A percentile compares a stretch with the other conserved stretches of the same genome.
Conservation (phyloP, 2,888 invertebrate genomes). For the Cynaeus angustus region DNA sequence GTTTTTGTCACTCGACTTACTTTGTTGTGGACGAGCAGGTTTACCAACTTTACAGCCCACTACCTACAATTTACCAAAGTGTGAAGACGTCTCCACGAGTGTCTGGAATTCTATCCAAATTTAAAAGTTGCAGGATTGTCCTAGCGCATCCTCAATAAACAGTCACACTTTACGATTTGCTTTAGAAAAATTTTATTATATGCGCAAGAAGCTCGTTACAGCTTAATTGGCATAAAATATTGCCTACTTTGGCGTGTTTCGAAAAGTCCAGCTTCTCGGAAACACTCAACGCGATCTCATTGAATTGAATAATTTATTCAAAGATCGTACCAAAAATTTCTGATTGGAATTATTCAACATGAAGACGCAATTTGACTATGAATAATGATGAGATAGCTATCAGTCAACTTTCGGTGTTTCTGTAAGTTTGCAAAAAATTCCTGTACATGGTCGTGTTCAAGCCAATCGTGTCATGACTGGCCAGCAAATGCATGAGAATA, state of each 20-base stretch:
- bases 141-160: constrained; percentile 30
- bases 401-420: constrained; percentile 40
- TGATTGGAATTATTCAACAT: constrained; percentile 44
- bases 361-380: constrained; percentile 31
- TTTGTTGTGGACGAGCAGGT: constrained; percentile 10
- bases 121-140: constrained; percentile 12
- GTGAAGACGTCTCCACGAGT: not conserved
- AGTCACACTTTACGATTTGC: constrained; percentile 16
- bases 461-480: constrained; percentile 29
- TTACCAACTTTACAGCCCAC: constrained; percentile 2
- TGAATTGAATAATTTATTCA: constrained; percentile 62
- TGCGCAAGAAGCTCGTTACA: constrained; percentile 27
- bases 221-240: constrained; percentile 38
- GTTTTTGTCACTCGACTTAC: constrained; percentile 32
- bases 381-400: constrained; percentile 43
- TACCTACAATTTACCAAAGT: constrained; percentile 1
- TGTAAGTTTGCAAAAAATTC: constrained; percentile 24
- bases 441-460: constrained; percentile 32
- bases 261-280: constrained; percentile 28
- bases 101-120: too few relatives aligned
- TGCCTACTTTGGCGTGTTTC: constrained; percentile 17
- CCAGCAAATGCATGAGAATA: constrained; percentile 39
- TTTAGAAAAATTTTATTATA: constrained; percentile 29
- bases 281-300: constrained; percentile 54
- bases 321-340: constrained; percentile 60